Percentiles rank a stretch among this genome's conserved stretches.
These are phyloP conservation scores for Drosophila fungiperda DNA, from an alignment of 2,888 invertebrate species.

Conservation along the genomic window DNA sequence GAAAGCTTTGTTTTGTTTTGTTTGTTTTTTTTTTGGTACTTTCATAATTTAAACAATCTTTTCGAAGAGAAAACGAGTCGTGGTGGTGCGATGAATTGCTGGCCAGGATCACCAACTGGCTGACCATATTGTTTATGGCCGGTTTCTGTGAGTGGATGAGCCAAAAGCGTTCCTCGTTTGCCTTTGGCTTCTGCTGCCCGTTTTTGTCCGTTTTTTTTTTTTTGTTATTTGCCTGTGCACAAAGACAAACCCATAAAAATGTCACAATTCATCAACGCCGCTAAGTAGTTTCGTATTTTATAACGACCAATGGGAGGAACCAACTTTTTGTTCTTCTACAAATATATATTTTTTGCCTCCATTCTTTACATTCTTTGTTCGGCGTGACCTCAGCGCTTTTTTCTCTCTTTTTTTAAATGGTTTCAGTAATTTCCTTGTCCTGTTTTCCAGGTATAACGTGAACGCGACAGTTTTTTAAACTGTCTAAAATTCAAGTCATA, in stretches of 20 bases:
- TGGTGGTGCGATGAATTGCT: constrained; percentile 11
- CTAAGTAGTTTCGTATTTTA: constrained; percentile 78
- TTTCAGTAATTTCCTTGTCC: not conserved
- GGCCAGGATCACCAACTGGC: constrained; percentile 41
- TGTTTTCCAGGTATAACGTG: not conserved
- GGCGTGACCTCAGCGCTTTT: constrained; percentile 50
- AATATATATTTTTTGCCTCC: constrained; percentile 14
- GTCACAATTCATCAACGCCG: constrained; percentile 78
- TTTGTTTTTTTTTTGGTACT: constrained; percentile 21
- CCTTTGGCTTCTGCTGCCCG: constrained; percentile 1
- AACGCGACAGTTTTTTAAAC: not conserved
- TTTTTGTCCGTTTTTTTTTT: not conserved
- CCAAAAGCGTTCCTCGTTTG: constrained; percentile 45
- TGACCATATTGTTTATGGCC: constrained; percentile 67
- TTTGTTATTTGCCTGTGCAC: constrained; percentile 4
- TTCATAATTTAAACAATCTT: constrained; percentile 61
- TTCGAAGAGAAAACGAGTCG: constrained; percentile 19
- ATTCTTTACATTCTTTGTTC: constrained; percentile 28
- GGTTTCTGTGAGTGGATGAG: constrained; percentile 51
- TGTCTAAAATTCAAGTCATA: too few species aligned
- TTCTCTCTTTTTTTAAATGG: constrained; percentile 6
- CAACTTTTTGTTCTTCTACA: constrained; percentile 28
- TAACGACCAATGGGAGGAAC: constrained; percentile 31
- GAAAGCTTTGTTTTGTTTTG: constrained; percentile 14
- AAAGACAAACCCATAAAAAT: constrained; percentile 81